Base-by-base conservation (phyloP, 1,140 invertebrate genomes). In the Mylabris phalerata region DNA sequence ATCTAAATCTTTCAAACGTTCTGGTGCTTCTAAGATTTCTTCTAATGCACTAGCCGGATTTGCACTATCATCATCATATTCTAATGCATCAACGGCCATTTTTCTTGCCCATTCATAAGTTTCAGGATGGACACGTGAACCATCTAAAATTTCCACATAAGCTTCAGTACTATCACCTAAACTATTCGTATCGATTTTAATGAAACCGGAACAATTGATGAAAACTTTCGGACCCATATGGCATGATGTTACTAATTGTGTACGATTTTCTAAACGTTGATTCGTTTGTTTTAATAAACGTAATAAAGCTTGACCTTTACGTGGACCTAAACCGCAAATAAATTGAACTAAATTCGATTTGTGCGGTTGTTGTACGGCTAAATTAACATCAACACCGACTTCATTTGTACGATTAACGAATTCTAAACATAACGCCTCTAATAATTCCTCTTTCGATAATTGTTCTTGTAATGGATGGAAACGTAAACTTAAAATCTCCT, bases 21-120 rank as follows among this genome's bases (percentile, higher is more conserved):
- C 95, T 0, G 97, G 96, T 2, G 92, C 88, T 75, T 98, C 92
- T 0, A 99, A 75, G 69, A 99, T 98, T 76, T 99, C 96, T 70
- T 99, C 95, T 1, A 99, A 75, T 11, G 97, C 96, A 3, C 92
- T 92, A 0, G 95, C 93, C 0, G 96, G 95, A 80, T 99, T 98
- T 0, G 89, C 87, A 61, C 94, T 92, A 69, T 95, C 93, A 66
- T 97, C 94, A 66, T 98, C 96, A 65, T 98, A 98, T 65, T 99
- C 98, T 9, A 99, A 77, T 5, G 98, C 98, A 79, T 99, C 98
- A 0, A 98, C 94, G 3, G 97, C 98, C 96, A 99, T 99, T 79
- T 99, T 99, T 19, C 95, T 78, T 0, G 98, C 98, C 96, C 96
- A 98, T 73, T 99, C 97, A 68, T 99, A 99, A 0, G 94, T 95